Percentiles rank a stretch among this genome's conserved stretches.
Evolutionary conservation across 2,797 vertebrate species (phyloP).

Genomic region (Macropodus opercularis): DNA sequence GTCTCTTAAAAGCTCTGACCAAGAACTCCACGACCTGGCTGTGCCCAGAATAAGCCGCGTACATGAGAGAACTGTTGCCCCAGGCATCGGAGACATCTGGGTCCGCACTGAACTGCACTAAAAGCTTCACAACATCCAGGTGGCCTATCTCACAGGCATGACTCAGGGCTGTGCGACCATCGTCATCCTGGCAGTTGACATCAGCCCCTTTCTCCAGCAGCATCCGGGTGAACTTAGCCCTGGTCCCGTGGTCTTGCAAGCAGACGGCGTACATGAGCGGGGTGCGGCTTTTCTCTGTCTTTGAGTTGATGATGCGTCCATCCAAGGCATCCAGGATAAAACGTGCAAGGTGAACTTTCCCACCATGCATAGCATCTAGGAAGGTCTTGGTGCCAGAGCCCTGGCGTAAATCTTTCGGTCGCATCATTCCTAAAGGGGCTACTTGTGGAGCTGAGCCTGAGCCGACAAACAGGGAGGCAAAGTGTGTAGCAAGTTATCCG

Average conservation of each 20-base stretch:
- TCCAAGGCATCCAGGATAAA: constrained; percentile 93
- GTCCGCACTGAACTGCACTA: constrained; percentile 91
- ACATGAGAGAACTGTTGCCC: constrained; percentile 91
- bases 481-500: constrained; percentile 56
- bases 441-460: constrained; percentile 34
- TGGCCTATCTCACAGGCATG: constrained; percentile 88
- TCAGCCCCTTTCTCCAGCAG: constrained; percentile 90
- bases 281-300: constrained; percentile 87
- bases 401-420: constrained; percentile 90
- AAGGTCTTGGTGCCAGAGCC: constrained; percentile 91
- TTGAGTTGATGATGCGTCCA: constrained; percentile 89
- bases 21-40: constrained; percentile 88
- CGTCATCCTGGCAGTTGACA: constrained; percentile 87
- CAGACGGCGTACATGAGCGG: constrained; percentile 89
- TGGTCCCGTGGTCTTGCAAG: constrained; percentile 82
- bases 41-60: constrained; percentile 88
- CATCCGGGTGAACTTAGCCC: constrained; percentile 86
- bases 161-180: constrained; percentile 88
- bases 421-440: constrained; percentile 80
- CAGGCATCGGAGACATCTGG: constrained; percentile 86
- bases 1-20: constrained; percentile 89
- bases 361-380: constrained; percentile 89
- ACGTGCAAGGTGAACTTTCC: constrained; percentile 90
- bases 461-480: constrained; percentile 23
- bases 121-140: constrained; percentile 88